A percentile compares a stretch with the other conserved stretches of the same genome.
These are phyloP conservation scores for Dione juno DNA, from an alignment of 2,888 invertebrate species.

Conservation along the genomic window DNA sequence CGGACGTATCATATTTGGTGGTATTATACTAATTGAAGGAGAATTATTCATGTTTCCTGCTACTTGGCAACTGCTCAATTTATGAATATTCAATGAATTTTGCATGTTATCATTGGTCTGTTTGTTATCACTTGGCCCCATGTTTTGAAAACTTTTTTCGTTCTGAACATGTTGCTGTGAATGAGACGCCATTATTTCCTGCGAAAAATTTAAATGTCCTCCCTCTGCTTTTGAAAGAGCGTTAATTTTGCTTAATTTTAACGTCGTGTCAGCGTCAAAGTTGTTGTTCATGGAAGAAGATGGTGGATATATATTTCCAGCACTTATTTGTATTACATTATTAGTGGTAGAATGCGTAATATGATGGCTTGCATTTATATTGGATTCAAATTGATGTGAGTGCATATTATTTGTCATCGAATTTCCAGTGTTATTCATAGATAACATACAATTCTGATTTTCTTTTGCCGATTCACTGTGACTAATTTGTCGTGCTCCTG, in stretches of 20 bases:
- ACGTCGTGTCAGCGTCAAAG: conserved; percentile 76
- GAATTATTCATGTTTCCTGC: conserved; percentile 64
- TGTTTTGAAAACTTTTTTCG: conserved; percentile 76
- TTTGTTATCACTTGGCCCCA: conserved; percentile 71
- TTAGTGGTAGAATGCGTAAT: conserved; percentile 70
- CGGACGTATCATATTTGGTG: conserved; percentile 71
- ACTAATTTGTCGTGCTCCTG: conserved; percentile 58
- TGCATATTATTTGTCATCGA: conserved; percentile 64
- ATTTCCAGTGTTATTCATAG: conserved; percentile 62
- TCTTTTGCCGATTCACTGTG: conserved; percentile 69
- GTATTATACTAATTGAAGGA: conserved; percentile 75
- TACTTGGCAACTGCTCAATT: conserved; percentile 77
- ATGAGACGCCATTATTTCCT: conserved; percentile 79
- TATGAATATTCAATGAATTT: conserved; percentile 72
- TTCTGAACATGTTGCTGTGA: conserved; percentile 74
- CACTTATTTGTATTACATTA: conserved; percentile 77
- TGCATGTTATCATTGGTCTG: conserved; percentile 64
- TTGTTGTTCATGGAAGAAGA: conserved; percentile 70
- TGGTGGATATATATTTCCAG: conserved; percentile 77
- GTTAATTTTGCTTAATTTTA: conserved; percentile 78
- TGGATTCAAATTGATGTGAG: conserved; percentile 73
- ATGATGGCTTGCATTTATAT: conserved; percentile 70
- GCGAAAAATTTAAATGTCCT: conserved; percentile 77
- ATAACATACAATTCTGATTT: conserved; percentile 70
- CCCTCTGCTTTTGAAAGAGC: conserved; percentile 77